Conservation (phyloP, 2,888 invertebrate genomes). For the Gymnosoma rotundatum region DNA sequence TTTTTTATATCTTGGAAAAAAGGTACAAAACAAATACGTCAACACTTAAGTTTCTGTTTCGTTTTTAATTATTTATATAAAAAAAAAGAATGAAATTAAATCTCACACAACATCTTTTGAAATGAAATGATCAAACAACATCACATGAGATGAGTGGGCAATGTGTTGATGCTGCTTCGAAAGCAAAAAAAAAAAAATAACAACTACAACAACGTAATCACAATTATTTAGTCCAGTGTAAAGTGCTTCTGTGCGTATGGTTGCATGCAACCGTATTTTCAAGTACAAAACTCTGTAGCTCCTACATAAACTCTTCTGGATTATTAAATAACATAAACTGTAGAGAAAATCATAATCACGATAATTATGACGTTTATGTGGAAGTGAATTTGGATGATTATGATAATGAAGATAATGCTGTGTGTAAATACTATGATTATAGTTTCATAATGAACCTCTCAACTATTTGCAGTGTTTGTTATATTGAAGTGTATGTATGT, state of each 20-base stretch:
- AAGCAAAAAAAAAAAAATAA: not conserved
- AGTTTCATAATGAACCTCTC: constrained; percentile 61
- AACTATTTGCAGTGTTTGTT: not conserved
- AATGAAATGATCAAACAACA: constrained; percentile 30
- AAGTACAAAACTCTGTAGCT: constrained; percentile 47
- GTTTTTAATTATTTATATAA: not conserved
- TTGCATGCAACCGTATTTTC: constrained; percentile 57
- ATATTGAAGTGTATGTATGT: not conserved
- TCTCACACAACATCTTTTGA: constrained; percentile 39
- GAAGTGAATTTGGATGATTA: constrained; percentile 41
- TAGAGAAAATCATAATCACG: constrained; percentile 32
- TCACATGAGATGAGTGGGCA: not conserved
- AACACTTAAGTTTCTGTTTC: constrained; percentile 33
- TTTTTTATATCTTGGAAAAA: constrained; percentile 44
- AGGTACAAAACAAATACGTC: constrained; percentile 24
- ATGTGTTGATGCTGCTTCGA: constrained; percentile 8
- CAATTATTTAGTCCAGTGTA: constrained; percentile 54
- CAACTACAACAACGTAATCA: constrained; percentile 14
- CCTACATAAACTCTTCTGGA: constrained; percentile 50
- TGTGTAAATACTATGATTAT: constrained; percentile 7
- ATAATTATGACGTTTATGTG: constrained; percentile 32
- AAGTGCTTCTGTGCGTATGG: constrained; percentile 54
- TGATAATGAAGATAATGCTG: constrained; percentile 52
- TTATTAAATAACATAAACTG: constrained; percentile 56
- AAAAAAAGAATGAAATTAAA: constrained; percentile 27